Conservation (phyloP, 2,888 invertebrate species). For the Hemaris fuciformis region DNA sequence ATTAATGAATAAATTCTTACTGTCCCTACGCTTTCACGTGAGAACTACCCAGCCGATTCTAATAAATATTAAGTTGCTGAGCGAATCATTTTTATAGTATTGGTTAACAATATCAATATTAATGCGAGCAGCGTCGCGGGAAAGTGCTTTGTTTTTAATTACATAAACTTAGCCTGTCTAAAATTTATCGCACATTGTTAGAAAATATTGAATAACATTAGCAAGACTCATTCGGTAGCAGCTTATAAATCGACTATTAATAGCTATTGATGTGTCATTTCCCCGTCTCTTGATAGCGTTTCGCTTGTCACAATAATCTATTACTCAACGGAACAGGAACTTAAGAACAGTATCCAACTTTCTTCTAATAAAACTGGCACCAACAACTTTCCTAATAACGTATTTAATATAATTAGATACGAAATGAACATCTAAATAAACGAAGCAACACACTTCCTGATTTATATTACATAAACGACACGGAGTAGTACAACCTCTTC, state of each 20-base stretch:
- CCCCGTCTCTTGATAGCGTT: neutral
- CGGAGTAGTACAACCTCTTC: neutral
- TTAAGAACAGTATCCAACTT: neutral
- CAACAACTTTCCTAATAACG: neutral
- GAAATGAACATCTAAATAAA: conserved; percentile 4
- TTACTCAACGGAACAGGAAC: neutral
- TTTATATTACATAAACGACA: neutral
- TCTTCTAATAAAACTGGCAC: neutral
- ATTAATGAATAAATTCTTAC: no score
- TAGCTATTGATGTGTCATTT: neutral
- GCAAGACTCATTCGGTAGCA: neutral
- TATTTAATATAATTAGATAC: neutral
- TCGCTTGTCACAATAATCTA: neutral
- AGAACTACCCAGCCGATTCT: no score
- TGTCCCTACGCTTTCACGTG: no score
- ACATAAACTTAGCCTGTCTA: neutral
- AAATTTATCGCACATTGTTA: neutral
- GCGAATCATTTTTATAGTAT: no score
- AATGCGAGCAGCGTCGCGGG: no score
- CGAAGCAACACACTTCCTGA: conserved; percentile 7
- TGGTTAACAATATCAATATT: no score
- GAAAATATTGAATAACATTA: neutral
- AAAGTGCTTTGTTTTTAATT: no score
- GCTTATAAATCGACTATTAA: neutral
- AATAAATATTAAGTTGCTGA: no score